Percentiles rank a stretch among this genome's conserved stretches.
Conservation (phyloP, 2,797 vertebrate genomes). For the Myripristis murdjan region DNA sequence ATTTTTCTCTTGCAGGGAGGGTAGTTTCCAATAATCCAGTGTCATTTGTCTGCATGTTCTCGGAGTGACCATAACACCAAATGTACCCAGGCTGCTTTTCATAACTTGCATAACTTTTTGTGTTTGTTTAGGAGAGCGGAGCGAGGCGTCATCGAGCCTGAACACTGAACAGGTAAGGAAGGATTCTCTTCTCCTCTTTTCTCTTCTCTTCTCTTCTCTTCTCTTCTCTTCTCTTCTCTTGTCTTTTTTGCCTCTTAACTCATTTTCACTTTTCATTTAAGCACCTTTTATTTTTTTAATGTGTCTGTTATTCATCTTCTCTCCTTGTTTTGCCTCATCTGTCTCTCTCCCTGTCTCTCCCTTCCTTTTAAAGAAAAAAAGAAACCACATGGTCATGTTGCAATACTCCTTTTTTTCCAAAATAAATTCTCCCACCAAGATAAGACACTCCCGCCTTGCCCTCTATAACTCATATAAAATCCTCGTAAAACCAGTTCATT, state of each 20-base stretch:
- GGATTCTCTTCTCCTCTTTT: background rate
- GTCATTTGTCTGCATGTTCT: too few relatives aligned
- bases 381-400: background rate
- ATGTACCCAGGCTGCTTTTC: background rate
- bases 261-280: background rate
- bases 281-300: background rate
- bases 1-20: too few relatives aligned
- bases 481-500: slow-evolving; percentile 60
- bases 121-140: slow-evolving; percentile 47
- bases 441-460: slow-evolving; percentile 21
- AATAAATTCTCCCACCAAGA: slow-evolving; percentile 37
- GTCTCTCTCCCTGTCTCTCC: background rate
- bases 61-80: background rate
- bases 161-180: slow-evolving; percentile 54
- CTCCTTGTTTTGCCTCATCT: background rate
- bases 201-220: background rate
- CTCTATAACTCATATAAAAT: slow-evolving; percentile 35
- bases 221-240: background rate
- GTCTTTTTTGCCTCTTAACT: background rate
- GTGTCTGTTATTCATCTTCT: background rate
- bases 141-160: slow-evolving; percentile 27
- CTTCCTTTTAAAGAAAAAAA: background rate
- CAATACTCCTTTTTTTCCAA: slow-evolving; percentile 31
- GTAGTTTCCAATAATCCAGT: too few relatives aligned
- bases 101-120: slow-evolving; percentile 8